Percentiles rank a stretch among this genome's conserved stretches.
Evolutionary conservation across 2,888 invertebrate genomes (phyloP).

Genomic region (Sinodicranocentrus sp.): DNA sequence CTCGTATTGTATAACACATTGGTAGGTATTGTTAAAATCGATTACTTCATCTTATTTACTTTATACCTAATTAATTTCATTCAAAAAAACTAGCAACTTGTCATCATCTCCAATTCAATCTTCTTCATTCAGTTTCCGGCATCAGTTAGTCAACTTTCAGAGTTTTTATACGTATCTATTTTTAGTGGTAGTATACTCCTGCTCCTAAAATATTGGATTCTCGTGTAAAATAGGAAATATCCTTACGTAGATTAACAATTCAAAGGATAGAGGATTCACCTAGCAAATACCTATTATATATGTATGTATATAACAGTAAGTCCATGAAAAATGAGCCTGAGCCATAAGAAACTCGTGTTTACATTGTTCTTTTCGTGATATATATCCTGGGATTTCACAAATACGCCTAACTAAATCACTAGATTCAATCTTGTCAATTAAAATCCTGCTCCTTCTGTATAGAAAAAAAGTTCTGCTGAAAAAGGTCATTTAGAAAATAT

Average conservation of each 20-base stretch:
- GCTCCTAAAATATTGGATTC: not conserved
- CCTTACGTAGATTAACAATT: no score
- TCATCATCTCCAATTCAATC: not conserved
- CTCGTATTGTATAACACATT: no score
- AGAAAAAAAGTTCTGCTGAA: constrained; percentile 26
- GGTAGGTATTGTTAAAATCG: no score
- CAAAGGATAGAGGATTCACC: not conserved
- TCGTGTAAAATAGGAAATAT: not conserved
- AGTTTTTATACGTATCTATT: not conserved
- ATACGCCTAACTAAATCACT: constrained; percentile 3
- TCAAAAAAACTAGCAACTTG: not conserved
- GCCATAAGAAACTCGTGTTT: constrained; percentile 66
- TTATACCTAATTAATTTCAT: constrained; percentile 4
- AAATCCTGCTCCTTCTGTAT: not conserved
- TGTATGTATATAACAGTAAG: constrained; percentile 28
- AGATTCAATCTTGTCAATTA: constrained; percentile 1
- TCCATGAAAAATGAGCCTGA: constrained; percentile 68
- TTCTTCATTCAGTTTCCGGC: not conserved
- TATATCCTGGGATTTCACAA: constrained; percentile 19
- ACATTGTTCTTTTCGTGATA: constrained; percentile 66
- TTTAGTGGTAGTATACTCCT: no score
- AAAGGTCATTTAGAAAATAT: constrained; percentile 44
- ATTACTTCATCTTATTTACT: not conserved
- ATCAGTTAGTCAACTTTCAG: no score
- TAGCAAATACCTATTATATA: not conserved